phyloP scores from a whole-genome alignment of 2,113 vertebrate species.

The Gobius niger region DNA sequence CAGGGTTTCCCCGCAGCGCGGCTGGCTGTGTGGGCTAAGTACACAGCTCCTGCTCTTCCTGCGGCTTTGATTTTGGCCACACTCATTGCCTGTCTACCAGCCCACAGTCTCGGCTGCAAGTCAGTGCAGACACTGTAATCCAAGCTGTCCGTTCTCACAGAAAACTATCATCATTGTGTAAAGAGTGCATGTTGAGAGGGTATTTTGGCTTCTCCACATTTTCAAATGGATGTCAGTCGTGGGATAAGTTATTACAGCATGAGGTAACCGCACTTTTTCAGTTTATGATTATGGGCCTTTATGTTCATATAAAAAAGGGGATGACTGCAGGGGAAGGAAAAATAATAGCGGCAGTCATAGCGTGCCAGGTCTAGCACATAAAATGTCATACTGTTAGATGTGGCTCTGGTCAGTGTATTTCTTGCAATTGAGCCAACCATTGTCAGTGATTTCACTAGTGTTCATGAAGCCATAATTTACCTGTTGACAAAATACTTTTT shows the following conservation, averaged over 20 bases:
- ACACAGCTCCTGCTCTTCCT: slow-evolving; percentile 54
- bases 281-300: slow-evolving; percentile 37
- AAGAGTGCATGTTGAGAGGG: neutral
- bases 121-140: slow-evolving; percentile 21
- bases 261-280: slow-evolving; percentile 31
- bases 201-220: neutral
- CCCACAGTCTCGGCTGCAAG: slow-evolving; percentile 26
- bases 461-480: slow-evolving; percentile 17
- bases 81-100: slow-evolving; percentile 22
- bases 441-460: slow-evolving; percentile 7
- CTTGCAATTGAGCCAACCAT: neutral
- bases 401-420: neutral
- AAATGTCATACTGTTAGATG: slow-evolving; percentile 1
- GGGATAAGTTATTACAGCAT: slow-evolving; percentile 41
- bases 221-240: slow-evolving; percentile 24
- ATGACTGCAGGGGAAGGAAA: neutral
- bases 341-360: neutral
- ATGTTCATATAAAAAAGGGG: slow-evolving; percentile 5
- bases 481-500: slow-evolving; percentile 5
- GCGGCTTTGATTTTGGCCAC: slow-evolving; percentile 54
- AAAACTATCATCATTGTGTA: slow-evolving; percentile 10
- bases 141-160: slow-evolving; percentile 14
- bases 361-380: neutral
- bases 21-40: slow-evolving; percentile 52
- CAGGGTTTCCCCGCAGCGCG: slow-evolving; percentile 55